phyloP scores from a whole-genome alignment of 2,113 vertebrate species.

The Ranitomeya variabilis region DNA sequence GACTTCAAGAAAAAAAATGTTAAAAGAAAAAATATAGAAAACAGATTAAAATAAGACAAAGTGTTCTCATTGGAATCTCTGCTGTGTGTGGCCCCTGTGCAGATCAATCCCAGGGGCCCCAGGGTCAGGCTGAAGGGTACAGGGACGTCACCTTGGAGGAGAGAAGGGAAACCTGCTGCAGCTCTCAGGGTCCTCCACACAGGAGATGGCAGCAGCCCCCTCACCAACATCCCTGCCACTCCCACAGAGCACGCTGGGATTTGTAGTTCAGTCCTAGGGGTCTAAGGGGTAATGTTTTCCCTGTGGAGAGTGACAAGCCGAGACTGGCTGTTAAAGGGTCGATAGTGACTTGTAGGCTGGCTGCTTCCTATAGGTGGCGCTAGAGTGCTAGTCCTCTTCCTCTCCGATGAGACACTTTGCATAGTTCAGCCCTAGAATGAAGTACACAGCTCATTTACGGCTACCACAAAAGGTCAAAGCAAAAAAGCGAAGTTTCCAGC shows the following conservation, averaged over 20 bases:
- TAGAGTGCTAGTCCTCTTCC: too few species aligned
- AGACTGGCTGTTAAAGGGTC: too few species aligned
- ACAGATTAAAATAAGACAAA: too few species aligned
- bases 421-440: neutral
- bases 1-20: too few species aligned
- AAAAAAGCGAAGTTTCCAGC: neutral
- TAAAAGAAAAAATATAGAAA: too few species aligned
- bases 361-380: too few species aligned
- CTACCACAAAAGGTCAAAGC: neutral
- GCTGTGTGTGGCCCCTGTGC: too few species aligned
- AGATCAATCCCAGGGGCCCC: too few species aligned
- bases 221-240: neutral
- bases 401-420: too few species aligned
- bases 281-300: neutral
- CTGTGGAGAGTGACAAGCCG: too few species aligned
- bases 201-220: neutral
- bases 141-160: conserved; percentile 16
- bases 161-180: neutral
- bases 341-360: too few species aligned
- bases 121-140: neutral
- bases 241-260: neutral
- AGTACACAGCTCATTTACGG: neutral
- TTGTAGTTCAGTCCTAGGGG: neutral
- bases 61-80: too few species aligned
- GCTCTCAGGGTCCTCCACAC: conserved; percentile 25